These are phyloP conservation scores for Meandrusa payeni DNA, from an alignment of 2,888 invertebrate genomes.

Conservation along the genomic window DNA sequence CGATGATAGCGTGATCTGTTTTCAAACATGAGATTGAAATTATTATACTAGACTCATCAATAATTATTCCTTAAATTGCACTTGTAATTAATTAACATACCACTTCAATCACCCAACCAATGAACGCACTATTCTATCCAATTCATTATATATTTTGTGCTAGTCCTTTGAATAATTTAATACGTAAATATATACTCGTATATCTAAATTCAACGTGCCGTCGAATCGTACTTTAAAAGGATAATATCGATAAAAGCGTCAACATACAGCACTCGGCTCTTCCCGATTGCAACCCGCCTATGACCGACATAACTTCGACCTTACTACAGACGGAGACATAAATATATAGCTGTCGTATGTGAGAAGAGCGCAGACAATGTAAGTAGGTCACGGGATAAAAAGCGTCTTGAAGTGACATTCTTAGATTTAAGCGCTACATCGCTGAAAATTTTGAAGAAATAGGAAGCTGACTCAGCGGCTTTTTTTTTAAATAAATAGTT, in stretches of 20 bases:
- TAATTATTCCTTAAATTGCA: too few species aligned
- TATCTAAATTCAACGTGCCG: background rate
- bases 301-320: constrained; percentile 75
- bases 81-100: too few species aligned
- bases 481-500: constrained; percentile 61
- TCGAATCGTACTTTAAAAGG: background rate
- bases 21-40: too few species aligned
- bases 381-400: constrained; percentile 76
- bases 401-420: constrained; percentile 55
- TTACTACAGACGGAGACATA: constrained; percentile 55
- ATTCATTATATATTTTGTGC: too few species aligned
- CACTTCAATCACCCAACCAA: too few species aligned
- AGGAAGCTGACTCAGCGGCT: constrained; percentile 52
- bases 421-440: constrained; percentile 56
- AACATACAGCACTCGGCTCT: constrained; percentile 46
- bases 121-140: too few species aligned
- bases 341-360: constrained; percentile 30
- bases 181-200: too few species aligned
- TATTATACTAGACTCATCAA: too few species aligned
- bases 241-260: constrained; percentile 27
- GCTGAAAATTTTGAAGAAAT: constrained; percentile 48
- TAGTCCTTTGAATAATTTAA: too few species aligned
- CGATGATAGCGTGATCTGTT: too few species aligned
- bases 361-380: constrained; percentile 43
- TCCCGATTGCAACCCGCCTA: constrained; percentile 66